These are phyloP conservation scores for Parasteatoda tepidariorum DNA, from an alignment of 1,140 invertebrate genomes.

Conservation along the genomic window DNA sequence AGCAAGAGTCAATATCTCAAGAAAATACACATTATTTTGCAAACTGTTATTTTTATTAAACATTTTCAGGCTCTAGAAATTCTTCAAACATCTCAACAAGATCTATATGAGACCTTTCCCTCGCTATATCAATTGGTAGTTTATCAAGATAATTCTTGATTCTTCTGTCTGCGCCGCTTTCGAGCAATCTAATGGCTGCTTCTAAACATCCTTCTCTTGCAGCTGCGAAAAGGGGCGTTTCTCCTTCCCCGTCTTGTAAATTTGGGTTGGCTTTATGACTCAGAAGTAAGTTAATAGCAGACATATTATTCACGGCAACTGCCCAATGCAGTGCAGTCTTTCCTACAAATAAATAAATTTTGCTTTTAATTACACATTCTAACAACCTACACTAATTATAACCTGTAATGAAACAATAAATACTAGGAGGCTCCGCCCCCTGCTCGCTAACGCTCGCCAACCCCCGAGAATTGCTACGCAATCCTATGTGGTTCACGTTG, in stretches of 20 bases:
- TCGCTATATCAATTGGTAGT: conserved; percentile 90
- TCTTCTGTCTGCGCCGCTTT: conserved; percentile 93
- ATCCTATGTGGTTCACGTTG: too few relatives aligned
- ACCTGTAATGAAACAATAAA: too few relatives aligned
- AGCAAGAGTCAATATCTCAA: too few relatives aligned
- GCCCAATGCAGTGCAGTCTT: conserved; percentile 98
- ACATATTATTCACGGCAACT: conserved; percentile 93
- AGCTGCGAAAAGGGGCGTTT: conserved; percentile 94
- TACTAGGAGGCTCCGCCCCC: too few relatives aligned
- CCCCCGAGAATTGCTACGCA: too few relatives aligned
- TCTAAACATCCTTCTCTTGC: conserved; percentile 93
- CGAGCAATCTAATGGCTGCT: conserved; percentile 88
- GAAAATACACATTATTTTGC: too few relatives aligned
- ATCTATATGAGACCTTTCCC: conserved; percentile 90
- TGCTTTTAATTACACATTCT: too few relatives aligned
- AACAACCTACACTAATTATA: too few relatives aligned
- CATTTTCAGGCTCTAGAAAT: too few relatives aligned
- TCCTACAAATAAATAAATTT: conserved; percentile 64
- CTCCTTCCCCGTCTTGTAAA: conserved; percentile 96
- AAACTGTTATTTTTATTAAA: too few relatives aligned
- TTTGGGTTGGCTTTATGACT: conserved; percentile 94
- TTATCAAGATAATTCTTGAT: conserved; percentile 98
- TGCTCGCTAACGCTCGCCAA: too few relatives aligned
- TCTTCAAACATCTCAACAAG: conserved; percentile 91
- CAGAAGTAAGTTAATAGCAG: conserved; percentile 91